Conservation (phyloP, 2,797 vertebrate genomes). For the Vespertilio murinus region DNA sequence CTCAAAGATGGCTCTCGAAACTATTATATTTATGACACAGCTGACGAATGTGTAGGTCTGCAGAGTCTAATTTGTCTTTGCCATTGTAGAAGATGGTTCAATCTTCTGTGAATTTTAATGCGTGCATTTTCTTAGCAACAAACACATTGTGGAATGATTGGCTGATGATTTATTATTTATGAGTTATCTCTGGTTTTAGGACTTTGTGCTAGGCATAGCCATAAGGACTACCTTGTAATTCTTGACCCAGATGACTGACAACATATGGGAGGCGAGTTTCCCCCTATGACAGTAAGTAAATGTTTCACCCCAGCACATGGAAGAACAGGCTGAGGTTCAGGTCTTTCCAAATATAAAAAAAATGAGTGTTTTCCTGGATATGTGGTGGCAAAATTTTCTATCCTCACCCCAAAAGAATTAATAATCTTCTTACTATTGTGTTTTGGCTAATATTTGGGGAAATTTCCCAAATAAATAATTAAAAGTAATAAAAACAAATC, state of each 20-base stretch:
- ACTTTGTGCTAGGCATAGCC: neutral
- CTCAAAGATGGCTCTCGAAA: neutral
- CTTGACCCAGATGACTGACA: constrained; percentile 23
- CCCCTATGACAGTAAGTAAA: neutral
- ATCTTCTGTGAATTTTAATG: neutral
- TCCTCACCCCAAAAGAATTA: neutral
- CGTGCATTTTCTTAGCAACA: constrained; percentile 15
- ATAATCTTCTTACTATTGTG: neutral
- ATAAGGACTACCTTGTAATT: neutral
- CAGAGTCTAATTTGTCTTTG: neutral
- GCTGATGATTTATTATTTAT: constrained; percentile 5
- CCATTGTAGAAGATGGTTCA: neutral
- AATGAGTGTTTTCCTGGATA: neutral
- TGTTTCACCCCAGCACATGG: neutral
- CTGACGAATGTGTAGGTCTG: neutral
- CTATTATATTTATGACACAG: neutral
- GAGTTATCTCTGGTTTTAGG: constrained; percentile 26
- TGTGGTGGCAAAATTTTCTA: neutral
- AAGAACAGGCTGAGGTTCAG: neutral
- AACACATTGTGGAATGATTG: neutral
- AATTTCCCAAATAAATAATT: neutral
- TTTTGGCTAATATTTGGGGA: neutral
- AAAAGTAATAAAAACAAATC: neutral
- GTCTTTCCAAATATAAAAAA: neutral
- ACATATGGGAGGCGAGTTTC: neutral